Percentiles rank a stretch among this genome's conserved stretches.
These are phyloP conservation scores for Paracyprichromis sp. DNA, from an alignment of 2,113 vertebrate genomes.

Conservation along the genomic window DNA sequence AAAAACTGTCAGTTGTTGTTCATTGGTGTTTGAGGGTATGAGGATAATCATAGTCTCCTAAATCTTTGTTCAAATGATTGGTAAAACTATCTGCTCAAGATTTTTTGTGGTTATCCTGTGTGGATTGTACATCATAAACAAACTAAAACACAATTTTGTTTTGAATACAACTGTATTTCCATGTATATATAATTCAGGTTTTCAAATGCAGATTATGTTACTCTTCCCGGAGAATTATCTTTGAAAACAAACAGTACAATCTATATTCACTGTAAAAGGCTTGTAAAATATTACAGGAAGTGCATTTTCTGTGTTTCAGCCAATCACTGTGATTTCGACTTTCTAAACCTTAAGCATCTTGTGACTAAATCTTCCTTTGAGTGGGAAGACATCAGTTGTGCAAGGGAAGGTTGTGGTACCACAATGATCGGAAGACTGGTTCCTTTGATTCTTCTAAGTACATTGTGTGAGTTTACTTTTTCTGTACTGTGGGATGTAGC, in stretches of 20 bases:
- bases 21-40: fast-evolving
- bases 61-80: fast-evolving
- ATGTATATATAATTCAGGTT: not conserved
- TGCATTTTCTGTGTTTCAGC: not conserved
- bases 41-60: not conserved
- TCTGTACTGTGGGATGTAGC: not conserved
- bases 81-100: not conserved
- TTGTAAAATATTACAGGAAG: not conserved
- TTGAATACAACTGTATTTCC: not conserved
- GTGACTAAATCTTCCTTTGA: not conserved
- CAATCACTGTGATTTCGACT: not conserved
- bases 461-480: slow-evolving; percentile 3
- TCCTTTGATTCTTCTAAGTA: slow-evolving; percentile 10
- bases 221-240: not conserved
- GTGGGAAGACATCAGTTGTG: not conserved
- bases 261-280: not conserved
- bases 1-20: not conserved
- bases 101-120: not conserved
- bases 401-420: not conserved
- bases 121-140: fast-evolving
- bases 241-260: not conserved
- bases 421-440: not conserved
- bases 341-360: not conserved
- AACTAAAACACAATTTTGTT: not conserved
- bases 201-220: not conserved